A percentile compares a stretch with the other conserved stretches of the same genome.
phyloP scores from a whole-genome alignment of 2,888 invertebrate genomes.

The Entomobrya proxima region DNA sequence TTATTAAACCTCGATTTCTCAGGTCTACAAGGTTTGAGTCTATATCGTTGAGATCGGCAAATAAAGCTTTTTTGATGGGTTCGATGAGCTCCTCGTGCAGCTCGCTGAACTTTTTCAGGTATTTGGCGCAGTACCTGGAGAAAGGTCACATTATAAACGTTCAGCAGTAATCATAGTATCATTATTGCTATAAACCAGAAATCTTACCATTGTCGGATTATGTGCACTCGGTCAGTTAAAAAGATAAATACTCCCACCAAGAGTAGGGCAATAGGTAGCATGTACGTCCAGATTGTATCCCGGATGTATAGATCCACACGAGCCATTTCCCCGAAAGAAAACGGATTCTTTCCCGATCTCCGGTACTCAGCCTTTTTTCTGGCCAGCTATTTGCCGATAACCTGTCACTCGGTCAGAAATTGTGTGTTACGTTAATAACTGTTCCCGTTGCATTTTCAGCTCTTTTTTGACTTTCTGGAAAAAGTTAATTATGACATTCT shows the following conservation, averaged over 20 bases:
- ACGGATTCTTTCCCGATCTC: neutral
- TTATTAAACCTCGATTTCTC: constrained; percentile 69
- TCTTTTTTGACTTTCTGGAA: too few species aligned
- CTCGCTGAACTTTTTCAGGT: constrained; percentile 57
- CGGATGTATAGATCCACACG: constrained; percentile 69
- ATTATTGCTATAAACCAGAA: too few species aligned
- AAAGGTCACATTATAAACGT: neutral
- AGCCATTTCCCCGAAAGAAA: constrained; percentile 63
- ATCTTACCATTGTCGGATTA: constrained; percentile 69
- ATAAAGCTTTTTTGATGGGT: constrained; percentile 68
- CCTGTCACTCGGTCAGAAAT: too few species aligned
- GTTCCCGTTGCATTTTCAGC: too few species aligned
- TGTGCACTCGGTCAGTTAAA: constrained; percentile 66
- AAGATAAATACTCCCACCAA: constrained; percentile 55
- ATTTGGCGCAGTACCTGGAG: constrained; percentile 68
- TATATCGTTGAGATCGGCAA: constrained; percentile 69
- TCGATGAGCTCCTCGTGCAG: constrained; percentile 68
- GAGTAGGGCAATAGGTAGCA: constrained; percentile 63
- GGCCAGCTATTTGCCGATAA: too few species aligned
- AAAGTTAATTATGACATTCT: too few species aligned
- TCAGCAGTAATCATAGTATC: neutral
- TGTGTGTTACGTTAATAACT: too few species aligned
- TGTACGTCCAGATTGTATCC: constrained; percentile 71
- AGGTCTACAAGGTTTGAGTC: constrained; percentile 71
- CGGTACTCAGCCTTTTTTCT: too few species aligned